phyloP scores from a whole-genome alignment of 1,140 invertebrate genomes.

The Papilio polyxenes region DNA sequence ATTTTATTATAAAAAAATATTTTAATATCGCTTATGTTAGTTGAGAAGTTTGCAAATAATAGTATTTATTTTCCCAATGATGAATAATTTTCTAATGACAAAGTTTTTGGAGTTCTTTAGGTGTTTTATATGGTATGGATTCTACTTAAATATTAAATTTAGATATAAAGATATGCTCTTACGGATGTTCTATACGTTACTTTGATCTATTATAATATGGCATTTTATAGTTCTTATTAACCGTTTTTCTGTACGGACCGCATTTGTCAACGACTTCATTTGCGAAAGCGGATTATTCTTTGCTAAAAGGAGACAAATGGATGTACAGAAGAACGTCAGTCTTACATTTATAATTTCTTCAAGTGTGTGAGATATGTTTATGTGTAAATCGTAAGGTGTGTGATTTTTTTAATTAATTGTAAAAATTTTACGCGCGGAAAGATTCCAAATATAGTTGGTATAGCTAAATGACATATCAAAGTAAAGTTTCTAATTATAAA shows the following conservation, averaged over 20 bases:
- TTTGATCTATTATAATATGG: slow-evolving; percentile 60
- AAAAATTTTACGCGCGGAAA: slow-evolving; percentile 72
- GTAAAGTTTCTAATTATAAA: slow-evolving; percentile 73
- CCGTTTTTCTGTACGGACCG: slow-evolving; percentile 46
- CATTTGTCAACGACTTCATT: slow-evolving; percentile 37
- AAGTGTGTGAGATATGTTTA: slow-evolving; percentile 67
- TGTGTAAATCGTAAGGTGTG: slow-evolving; percentile 69
- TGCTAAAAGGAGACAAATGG: slow-evolving; percentile 39
- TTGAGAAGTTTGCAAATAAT: slow-evolving; percentile 78
- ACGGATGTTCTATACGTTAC: slow-evolving; percentile 62
- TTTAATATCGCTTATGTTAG: slow-evolving; percentile 79
- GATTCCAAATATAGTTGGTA: slow-evolving; percentile 76
- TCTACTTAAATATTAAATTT: slow-evolving; percentile 71
- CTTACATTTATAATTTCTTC: slow-evolving; percentile 53
- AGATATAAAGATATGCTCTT: slow-evolving; percentile 61
- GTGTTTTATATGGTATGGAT: slow-evolving; percentile 73
- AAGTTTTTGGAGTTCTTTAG: slow-evolving; percentile 70
- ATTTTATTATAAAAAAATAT: slow-evolving; percentile 80
- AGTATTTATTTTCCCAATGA: slow-evolving; percentile 77
- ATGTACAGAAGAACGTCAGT: slow-evolving; percentile 41
- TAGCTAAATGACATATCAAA: slow-evolving; percentile 79
- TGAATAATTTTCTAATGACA: slow-evolving; percentile 66
- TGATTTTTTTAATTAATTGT: slow-evolving; percentile 75
- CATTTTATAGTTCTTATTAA: slow-evolving; percentile 51
- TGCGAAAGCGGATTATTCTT: slow-evolving; percentile 18